Evolutionary conservation across 1,140 invertebrate species (phyloP), one percentile per base, ranked within the genome.

Genomic region (Apis laboriosa): DNA sequence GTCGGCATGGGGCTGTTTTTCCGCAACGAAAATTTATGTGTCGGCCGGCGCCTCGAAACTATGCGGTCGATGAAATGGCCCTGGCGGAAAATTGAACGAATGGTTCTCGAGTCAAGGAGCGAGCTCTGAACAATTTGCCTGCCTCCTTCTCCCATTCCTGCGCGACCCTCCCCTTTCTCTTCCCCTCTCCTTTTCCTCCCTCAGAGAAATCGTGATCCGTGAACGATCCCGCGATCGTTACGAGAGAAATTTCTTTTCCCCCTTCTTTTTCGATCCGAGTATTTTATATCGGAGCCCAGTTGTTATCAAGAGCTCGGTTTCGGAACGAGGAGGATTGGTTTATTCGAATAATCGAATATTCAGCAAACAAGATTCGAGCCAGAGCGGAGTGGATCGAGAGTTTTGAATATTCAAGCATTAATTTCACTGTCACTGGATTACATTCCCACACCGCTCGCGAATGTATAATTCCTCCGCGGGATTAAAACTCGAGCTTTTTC

Each of bases 1-100:
- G 80, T 76, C 73, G 51, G 24, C 51, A 51, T 34, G 1, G n/a
- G 0, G 15, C 56, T 80, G 63, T 70, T 75, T 74, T 73, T 68
- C 81, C 43, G 79, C n/a, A 21, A 53, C 63, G 73, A 75, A 60
- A 86, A 91, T 90, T 91, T 89, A 89, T 88, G 84, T 87, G 79
- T 66, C 24, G 73, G 49, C 74, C 77, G 89, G 83, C 84, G 90
- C 80, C 89, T 71, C 9, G 9, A 53, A 88, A 86, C 77, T 86
- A 73, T 76, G 67, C 53, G 64, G 49, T 60, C 60, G 53, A 43
- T 43, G 34, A 82, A 84, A 77, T 56, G 63, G 58, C 67, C 63
- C 63, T 74, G 68, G 24, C 68, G 55, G 53, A 81, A 56, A 67
- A 21, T 63, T 67, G 74, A 87, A 43, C 34, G 34, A 43, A 82